Evolutionary conservation across 2,888 invertebrate species (phyloP), one percentile per base, ranked within the genome.

Genomic region (Elegia similella): DNA sequence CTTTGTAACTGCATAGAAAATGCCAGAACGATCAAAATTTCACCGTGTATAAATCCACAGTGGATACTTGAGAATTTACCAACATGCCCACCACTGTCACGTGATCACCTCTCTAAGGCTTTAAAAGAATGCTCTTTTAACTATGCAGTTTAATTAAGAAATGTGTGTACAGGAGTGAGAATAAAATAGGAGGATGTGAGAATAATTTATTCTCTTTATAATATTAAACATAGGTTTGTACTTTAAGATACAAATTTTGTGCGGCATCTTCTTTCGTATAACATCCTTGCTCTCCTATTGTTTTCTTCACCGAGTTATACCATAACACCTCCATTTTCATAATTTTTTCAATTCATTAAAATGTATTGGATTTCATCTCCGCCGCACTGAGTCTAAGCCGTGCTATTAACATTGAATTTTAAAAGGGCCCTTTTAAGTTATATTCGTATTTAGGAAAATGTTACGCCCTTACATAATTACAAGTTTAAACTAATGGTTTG

Each of bases 241-340:
- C n/a, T n/a, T n/a, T n/a, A 17, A 55, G 56, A 52, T 53, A 47
- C 30, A 32, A 52, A 38, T 59, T 38, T 46, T 55, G 55, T 52
- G 59, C 59, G 57, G 44, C 53, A 44, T 50, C 56, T 56, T 58
- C 59, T 34, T 57, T 50, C 59, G 46, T 58, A 54, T 54, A 58
- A 58, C 52, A 47, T 59, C 55, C 53, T 50, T 34, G 44, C 29
- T 34, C 8, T 56, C 56, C 47, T 59, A 52, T 55, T 59, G 46
- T 58, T 62, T 59, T 34, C 56, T 55, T 56, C 50, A 54, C 54
- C 54, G 54, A 54, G 53, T 62, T 62, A 59, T 53, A 16, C 56
- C 55, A 59, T 59, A 57, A 59, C 59, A 53, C 52, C 50, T 16
- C 44, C 23, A 58, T 59, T 59, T 62, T 50, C 54, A 43, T 53